Conservation (phyloP, 30 jellyfish, hydroid and myxozoan species). For the Phacellophora camtschatica region DNA sequence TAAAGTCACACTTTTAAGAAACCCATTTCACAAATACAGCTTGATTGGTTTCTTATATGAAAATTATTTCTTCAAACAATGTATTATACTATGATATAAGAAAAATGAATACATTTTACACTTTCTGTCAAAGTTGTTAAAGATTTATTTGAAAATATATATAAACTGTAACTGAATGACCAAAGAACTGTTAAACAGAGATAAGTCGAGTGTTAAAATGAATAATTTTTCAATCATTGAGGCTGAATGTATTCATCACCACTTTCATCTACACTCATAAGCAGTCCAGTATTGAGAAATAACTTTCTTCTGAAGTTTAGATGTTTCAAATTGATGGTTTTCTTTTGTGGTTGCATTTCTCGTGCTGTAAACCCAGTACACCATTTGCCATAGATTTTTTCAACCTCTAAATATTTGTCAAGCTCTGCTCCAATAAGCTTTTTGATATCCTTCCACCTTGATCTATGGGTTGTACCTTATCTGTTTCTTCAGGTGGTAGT, state of each 20-base stretch:
- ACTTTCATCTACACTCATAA: constrained; percentile 5
- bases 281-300: constrained; percentile 16
- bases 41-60: too few species aligned
- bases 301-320: constrained; percentile 18
- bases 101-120: too few species aligned
- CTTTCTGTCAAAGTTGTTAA: too few species aligned
- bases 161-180: too few species aligned
- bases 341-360: neutral
- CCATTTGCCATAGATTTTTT: constrained; percentile 1
- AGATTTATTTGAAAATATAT: too few species aligned
- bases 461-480: constrained; percentile 25
- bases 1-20: too few species aligned
- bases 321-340: constrained; percentile 1
- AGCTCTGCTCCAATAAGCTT: constrained; percentile 23
- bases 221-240: constrained; percentile 9
- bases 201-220: too few species aligned
- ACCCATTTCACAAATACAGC: too few species aligned
- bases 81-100: too few species aligned
- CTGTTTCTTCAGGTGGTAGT: constrained; percentile 41
- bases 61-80: too few species aligned
- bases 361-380: neutral
- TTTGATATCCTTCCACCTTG: constrained; percentile 37
- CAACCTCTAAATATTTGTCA: neutral
- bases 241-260: constrained; percentile 12
- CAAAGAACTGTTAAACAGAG: too few species aligned